Conservation (phyloP, 2,113 vertebrate species). For the Callorhinus ursinus region DNA sequence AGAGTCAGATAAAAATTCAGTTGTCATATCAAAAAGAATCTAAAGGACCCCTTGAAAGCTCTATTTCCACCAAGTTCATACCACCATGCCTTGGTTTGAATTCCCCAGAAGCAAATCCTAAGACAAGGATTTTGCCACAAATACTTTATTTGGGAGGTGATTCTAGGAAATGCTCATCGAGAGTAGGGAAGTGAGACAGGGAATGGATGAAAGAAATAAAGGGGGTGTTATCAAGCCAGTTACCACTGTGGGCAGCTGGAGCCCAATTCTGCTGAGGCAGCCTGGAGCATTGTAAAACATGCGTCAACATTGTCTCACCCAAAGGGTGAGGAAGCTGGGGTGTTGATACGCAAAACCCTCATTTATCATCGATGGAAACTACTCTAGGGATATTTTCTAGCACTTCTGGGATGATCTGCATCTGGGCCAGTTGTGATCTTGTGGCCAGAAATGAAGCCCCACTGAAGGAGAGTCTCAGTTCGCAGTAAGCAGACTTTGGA, state of each 20-base stretch:
- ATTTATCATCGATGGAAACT: background rate
- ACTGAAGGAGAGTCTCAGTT: background rate
- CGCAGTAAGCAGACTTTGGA: background rate
- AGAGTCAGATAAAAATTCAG: background rate
- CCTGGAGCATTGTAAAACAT: background rate
- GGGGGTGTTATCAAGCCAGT: background rate
- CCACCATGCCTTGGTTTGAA: background rate
- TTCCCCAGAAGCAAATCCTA: background rate
- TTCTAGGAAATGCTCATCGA: background rate
- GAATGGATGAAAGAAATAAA: background rate
- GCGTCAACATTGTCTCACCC: background rate
- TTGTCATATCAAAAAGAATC: background rate
- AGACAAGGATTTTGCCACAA: background rate
- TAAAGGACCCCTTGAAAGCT: background rate
- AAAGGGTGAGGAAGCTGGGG: background rate
- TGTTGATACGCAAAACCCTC: background rate
- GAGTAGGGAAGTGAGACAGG: background rate
- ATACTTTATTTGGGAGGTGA: constrained; percentile 8
- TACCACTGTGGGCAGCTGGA: background rate
- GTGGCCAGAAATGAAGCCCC: background rate
- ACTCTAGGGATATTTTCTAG: background rate
- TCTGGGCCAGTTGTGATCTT: background rate
- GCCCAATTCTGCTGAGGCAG: background rate
- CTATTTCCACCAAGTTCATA: background rate
- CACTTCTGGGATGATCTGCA: background rate